Conservation (phyloP, 2,113 vertebrate genomes). For the Myrmecobius fasciatus region DNA sequence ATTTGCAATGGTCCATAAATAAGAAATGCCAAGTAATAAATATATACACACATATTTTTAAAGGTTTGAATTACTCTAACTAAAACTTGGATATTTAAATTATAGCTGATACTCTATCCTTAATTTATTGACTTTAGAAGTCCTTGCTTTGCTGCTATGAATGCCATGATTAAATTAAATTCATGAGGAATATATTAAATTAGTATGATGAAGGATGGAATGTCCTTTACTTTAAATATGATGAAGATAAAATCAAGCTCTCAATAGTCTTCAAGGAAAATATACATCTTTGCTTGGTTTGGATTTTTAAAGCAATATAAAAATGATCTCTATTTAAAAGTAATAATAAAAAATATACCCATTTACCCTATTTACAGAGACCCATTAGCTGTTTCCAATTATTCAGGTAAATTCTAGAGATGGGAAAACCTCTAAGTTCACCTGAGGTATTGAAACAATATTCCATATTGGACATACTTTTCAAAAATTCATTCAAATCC, state of each 20-base stretch:
- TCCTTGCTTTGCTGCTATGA: conserved; percentile 62
- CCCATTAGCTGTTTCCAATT: conserved; percentile 77
- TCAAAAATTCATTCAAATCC: not conserved
- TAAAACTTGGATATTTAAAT: conserved; percentile 69
- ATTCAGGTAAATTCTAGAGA: conserved; percentile 72
- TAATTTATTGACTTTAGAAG: conserved; percentile 53
- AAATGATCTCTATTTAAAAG: conserved; percentile 67
- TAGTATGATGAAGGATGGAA: conserved; percentile 35
- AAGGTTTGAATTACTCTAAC: conserved; percentile 70
- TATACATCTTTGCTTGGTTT: conserved; percentile 53
- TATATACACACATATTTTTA: conserved; percentile 68
- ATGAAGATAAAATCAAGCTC: conserved; percentile 51
- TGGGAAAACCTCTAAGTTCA: conserved; percentile 61
- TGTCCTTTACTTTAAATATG: conserved; percentile 52
- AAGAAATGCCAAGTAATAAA: conserved; percentile 74
- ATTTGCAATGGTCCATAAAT: conserved; percentile 73
- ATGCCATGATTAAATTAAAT: conserved; percentile 49
- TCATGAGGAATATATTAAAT: conserved; percentile 62
- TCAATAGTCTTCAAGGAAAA: conserved; percentile 34
- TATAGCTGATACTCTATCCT: conserved; percentile 48
- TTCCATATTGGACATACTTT: conserved; percentile 19
- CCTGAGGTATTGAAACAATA: conserved; percentile 37
- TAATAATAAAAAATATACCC: conserved; percentile 65
- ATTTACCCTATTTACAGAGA: conserved; percentile 66
- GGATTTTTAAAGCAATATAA: conserved; percentile 51